phyloP scores from a whole-genome alignment of 2,797 vertebrate species.

The Megalops cyprinoides region DNA sequence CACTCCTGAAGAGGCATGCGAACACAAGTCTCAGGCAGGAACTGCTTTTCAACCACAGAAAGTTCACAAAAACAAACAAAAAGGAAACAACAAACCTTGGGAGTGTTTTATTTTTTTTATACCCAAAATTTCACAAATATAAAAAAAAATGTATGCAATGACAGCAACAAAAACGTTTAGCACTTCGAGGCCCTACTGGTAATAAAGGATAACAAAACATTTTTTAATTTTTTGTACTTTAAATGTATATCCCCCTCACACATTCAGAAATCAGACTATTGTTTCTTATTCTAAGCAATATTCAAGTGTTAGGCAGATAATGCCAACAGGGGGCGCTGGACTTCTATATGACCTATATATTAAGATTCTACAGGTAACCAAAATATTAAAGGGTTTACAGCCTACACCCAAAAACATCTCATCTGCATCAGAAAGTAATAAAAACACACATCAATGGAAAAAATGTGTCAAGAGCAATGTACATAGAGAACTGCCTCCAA shows the following conservation, averaged over 20 bases:
- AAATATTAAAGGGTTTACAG: not conserved
- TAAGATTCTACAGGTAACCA: not conserved
- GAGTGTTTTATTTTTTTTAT: conserved; percentile 36
- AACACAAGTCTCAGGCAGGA: too few relatives aligned
- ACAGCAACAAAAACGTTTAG: conserved; percentile 26
- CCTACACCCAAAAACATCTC: not conserved
- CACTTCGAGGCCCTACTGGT: not conserved
- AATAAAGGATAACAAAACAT: not conserved
- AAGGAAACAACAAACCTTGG: conserved; percentile 53
- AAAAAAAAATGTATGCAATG: conserved; percentile 41
- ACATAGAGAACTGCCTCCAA: not conserved
- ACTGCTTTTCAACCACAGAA: conserved; percentile 43
- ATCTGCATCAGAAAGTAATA: not conserved
- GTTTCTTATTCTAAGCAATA: not conserved
- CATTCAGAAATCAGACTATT: not conserved
- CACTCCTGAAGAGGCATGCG: too few relatives aligned
- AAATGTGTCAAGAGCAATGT: not conserved
- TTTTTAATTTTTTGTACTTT: too few relatives aligned
- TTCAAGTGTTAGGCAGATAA: not conserved
- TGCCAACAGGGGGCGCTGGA: not conserved
- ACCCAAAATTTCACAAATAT: conserved; percentile 43
- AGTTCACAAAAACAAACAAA: conserved; percentile 48
- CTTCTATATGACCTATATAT: not conserved
- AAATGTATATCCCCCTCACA: conserved; percentile 1
- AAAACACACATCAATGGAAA: not conserved